A percentile compares a stretch with the other conserved stretches of the same genome.
These are phyloP conservation scores for Centropyge bicolor DNA, from an alignment of 2,797 vertebrate species.

Conservation along the genomic window DNA sequence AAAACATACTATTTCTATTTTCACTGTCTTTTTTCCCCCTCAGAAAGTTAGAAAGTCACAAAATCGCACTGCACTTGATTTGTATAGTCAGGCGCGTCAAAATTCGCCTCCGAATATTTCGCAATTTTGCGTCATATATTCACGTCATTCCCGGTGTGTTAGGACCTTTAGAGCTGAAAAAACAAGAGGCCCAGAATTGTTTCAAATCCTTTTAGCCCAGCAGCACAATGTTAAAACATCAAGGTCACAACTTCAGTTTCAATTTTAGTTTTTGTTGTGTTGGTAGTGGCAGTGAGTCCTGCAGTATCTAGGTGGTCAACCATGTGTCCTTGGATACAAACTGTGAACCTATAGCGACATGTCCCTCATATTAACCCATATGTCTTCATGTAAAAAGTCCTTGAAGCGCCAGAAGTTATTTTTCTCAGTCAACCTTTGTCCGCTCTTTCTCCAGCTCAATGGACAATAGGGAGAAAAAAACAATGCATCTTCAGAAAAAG, in stretches of 20 bases:
- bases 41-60: too few species aligned
- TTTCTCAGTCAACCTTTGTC: conserved; percentile 40
- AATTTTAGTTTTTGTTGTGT: neutral
- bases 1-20: too few species aligned
- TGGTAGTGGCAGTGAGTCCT: neutral
- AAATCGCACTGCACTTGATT: too few species aligned
- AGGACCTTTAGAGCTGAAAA: too few species aligned
- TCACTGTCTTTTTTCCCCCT: too few species aligned
- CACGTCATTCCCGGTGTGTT: too few species aligned
- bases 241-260: neutral
- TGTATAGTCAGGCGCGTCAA: too few species aligned
- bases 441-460: conserved; percentile 11
- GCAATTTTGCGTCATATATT: too few species aligned
- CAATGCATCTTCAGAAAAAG: conserved; percentile 34
- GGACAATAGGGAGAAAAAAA: conserved; percentile 18
- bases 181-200: too few species aligned
- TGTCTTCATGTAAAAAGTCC: conserved; percentile 42
- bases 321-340: neutral
- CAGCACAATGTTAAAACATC: neutral
- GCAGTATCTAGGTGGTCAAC: neutral
- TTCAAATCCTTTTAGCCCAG: neutral
- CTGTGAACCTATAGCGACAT: neutral
- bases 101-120: too few species aligned
- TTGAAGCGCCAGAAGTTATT: conserved; percentile 23
- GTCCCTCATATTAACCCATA: conserved; percentile 14